phyloP scores from a whole-genome alignment of 2,888 invertebrate species.

The Deilephila porcellus region DNA sequence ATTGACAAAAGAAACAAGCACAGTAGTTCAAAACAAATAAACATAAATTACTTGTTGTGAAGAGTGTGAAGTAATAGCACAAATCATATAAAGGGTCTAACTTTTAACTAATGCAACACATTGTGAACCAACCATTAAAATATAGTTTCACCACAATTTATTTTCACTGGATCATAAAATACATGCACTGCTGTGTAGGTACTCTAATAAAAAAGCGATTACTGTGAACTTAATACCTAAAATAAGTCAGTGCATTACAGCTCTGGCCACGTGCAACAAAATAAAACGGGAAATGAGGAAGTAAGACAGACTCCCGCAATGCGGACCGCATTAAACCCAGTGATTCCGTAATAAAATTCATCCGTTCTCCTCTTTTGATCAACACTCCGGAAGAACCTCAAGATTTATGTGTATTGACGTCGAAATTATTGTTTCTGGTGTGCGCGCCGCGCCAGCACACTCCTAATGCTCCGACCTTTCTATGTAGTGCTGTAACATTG shows the following conservation, averaged over 20 bases:
- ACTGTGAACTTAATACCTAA: conserved; percentile 10
- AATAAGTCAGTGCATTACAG: conserved; percentile 16
- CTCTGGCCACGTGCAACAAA: conserved; percentile 39
- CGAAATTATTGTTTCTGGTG: conserved; percentile 29
- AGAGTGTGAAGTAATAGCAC: neutral
- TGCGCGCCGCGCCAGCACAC: neutral
- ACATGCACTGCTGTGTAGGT: neutral
- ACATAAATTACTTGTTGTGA: neutral
- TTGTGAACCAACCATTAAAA: neutral
- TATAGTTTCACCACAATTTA: conserved; percentile 17
- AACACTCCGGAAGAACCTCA: conserved; percentile 37
- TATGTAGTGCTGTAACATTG: neutral
- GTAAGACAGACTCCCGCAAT: conserved; percentile 56
- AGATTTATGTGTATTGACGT: conserved; percentile 31
- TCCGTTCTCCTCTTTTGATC: conserved; percentile 66
- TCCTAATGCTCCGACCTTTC: neutral
- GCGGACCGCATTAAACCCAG: conserved; percentile 47
- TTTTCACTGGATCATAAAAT: conserved; percentile 15
- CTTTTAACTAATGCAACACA: neutral
- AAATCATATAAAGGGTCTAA: conserved; percentile 6
- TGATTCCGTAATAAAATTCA: conserved; percentile 57
- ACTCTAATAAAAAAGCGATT: conserved; percentile 12
- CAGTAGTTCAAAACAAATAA: neutral
- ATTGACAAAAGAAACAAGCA: no score
- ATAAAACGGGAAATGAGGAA: conserved; percentile 56